Evolutionary conservation across 2,113 vertebrate species (phyloP).

Genomic region (Daboia siamensis): DNA sequence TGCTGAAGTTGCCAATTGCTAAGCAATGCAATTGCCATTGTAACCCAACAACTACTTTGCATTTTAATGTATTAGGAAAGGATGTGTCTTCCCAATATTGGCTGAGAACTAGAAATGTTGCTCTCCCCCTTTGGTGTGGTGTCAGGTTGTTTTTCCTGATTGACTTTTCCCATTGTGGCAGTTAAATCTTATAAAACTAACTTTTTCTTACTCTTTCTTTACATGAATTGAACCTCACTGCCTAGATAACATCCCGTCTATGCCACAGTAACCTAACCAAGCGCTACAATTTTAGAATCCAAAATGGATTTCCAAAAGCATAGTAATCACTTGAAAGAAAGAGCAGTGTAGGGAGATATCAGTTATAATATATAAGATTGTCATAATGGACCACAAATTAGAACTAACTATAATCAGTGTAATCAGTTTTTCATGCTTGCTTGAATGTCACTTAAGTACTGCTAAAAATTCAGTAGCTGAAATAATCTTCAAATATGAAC

Average conservation of each 20-base stretch:
- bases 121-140: background rate
- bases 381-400: constrained; percentile 5
- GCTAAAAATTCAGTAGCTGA: background rate
- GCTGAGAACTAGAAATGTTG: background rate
- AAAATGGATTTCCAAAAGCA: background rate
- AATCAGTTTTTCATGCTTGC: constrained; percentile 17
- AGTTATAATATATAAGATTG: background rate
- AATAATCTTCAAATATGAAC: background rate
- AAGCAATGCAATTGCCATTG: background rate
- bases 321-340: background rate
- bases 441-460: constrained; percentile 1
- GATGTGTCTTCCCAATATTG: background rate
- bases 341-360: background rate
- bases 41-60: background rate
- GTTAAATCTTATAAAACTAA: background rate
- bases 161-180: background rate
- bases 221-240: background rate
- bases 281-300: background rate
- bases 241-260: background rate
- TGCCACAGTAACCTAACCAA: background rate
- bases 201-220: background rate
- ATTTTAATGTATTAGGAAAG: background rate
- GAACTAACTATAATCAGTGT: constrained; percentile 12
- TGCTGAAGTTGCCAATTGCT: background rate
- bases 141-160: background rate